Conservation (phyloP, 2,113 vertebrate genomes). For the Elephantulus edwardii region DNA sequence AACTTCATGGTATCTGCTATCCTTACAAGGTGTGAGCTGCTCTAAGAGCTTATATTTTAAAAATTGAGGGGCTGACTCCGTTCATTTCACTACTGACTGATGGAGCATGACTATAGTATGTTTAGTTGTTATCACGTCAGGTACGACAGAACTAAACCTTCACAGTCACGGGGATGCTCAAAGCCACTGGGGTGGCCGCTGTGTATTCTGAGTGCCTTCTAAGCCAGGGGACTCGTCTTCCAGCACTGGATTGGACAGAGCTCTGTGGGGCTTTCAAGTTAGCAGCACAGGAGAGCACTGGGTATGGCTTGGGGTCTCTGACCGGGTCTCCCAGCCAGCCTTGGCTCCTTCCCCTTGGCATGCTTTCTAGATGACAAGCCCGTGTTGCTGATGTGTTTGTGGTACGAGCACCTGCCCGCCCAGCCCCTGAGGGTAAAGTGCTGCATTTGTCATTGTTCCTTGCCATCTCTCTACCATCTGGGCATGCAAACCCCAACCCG, state of each 20-base stretch:
- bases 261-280: not conserved
- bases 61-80: not conserved
- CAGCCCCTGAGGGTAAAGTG: not conserved
- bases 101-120: not conserved
- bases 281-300: not conserved
- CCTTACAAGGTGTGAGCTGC: not conserved
- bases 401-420: conserved; percentile 31
- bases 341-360: not conserved
- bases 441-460: not conserved
- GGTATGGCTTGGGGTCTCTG: not conserved
- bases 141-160: not conserved
- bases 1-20: not conserved
- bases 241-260: not conserved
- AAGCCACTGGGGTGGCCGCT: not conserved
- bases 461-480: not conserved
- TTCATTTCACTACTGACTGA: not conserved
- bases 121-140: not conserved
- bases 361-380: not conserved
- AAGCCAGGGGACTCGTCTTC: not conserved
- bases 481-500: not conserved
- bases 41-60: conserved; percentile 10
- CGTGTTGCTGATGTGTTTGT: not conserved
- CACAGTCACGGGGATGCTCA: not conserved
- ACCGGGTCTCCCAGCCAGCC: not conserved
- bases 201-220: not conserved